Percentiles rank a stretch among this genome's conserved stretches.
phyloP scores from a whole-genome alignment of 2,113 vertebrate species.

The Tympanuchus pallidicinctus region DNA sequence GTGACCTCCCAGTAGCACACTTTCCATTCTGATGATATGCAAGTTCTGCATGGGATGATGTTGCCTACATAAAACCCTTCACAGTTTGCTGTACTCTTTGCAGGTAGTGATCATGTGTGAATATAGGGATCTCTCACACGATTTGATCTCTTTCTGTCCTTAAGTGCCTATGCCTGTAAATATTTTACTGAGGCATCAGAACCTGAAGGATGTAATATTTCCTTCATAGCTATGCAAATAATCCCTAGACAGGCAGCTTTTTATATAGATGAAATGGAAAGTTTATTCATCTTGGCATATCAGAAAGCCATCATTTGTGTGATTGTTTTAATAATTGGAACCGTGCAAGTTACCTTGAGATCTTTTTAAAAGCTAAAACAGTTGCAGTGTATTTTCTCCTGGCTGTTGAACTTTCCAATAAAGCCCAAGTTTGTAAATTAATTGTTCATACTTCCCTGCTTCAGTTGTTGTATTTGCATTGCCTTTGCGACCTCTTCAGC shows the following conservation, averaged over 20 bases:
- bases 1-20: neutral
- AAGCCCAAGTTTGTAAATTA: neutral
- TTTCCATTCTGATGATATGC: neutral
- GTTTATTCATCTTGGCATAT: neutral
- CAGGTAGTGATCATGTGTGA: neutral
- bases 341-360: neutral
- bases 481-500: neutral
- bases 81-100: neutral
- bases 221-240: conserved; percentile 5
- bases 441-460: neutral
- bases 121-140: neutral
- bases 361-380: neutral
- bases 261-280: neutral
- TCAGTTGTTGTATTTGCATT: neutral
- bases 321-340: neutral
- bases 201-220: neutral
- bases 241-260: neutral
- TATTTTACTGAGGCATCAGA: neutral
- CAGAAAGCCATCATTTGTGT: neutral
- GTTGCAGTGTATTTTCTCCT: neutral
- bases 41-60: neutral
- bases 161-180: conserved; percentile 10
- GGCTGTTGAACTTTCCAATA: conserved; percentile 30
- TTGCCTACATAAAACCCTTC: neutral
- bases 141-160: neutral